Percentiles rank a stretch among this genome's conserved stretches.
phyloP scores from a whole-genome alignment of 2,888 invertebrate species.

The Monoplex corrugatus region DNA sequence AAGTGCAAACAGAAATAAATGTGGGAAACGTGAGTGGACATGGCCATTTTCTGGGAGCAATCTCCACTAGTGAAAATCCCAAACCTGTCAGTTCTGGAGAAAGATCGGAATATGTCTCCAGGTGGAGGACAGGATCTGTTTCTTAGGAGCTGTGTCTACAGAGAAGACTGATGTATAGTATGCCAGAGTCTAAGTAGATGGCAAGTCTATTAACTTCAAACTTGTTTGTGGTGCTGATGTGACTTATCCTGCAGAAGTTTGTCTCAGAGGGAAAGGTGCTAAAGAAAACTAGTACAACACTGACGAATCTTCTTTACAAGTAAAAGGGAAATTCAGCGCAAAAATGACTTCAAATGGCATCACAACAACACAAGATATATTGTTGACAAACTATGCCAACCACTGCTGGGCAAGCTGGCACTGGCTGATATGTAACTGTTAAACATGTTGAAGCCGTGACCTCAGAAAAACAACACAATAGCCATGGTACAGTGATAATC shows the following conservation, averaged over 20 bases:
- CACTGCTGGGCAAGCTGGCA: neutral
- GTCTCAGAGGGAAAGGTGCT: neutral
- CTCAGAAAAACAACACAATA: neutral
- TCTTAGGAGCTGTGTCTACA: neutral
- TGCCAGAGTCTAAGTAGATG: neutral
- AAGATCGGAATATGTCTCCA: neutral
- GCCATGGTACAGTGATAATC: neutral
- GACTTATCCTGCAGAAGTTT: neutral
- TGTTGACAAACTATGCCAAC: neutral
- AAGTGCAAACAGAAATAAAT: neutral
- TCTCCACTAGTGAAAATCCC: neutral
- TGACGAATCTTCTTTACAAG: neutral
- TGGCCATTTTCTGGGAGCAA: neutral
- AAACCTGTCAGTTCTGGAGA: neutral
- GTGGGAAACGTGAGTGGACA: neutral
- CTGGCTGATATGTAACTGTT: neutral
- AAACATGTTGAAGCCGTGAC: neutral
- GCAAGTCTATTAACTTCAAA: neutral
- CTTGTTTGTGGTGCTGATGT: neutral
- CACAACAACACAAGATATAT: neutral
- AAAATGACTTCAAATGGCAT: neutral
- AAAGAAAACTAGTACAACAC: neutral
- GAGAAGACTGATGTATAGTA: neutral
- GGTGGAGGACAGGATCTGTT: constrained; percentile 8
- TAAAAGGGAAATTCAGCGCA: neutral